Percentiles rank a stretch among this genome's conserved stretches.
These are phyloP conservation scores for Drosophila glabriapex DNA, from an alignment of 2,888 invertebrate genomes.

Conservation along the genomic window DNA sequence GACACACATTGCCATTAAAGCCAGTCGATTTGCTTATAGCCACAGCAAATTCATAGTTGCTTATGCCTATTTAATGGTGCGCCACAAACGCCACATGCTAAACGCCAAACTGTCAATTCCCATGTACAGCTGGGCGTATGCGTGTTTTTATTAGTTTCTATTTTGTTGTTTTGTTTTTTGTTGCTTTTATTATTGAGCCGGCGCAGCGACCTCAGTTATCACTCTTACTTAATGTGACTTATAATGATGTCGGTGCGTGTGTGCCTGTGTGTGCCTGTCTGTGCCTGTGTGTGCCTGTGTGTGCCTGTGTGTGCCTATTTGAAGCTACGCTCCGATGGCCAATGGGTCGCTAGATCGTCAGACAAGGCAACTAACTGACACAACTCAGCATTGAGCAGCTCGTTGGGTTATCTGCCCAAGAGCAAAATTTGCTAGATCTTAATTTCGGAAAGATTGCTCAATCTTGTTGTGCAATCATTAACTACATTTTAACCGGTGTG, in stretches of 20 bases:
- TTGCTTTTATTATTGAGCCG: slow-evolving; percentile 42
- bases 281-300: slow-evolving; percentile 2
- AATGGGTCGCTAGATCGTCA: slow-evolving; percentile 23
- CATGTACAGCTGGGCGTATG: slow-evolving; percentile 76
- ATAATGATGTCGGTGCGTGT: slow-evolving; percentile 61
- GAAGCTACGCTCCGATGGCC: slow-evolving; percentile 63
- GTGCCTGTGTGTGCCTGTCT: slow-evolving; percentile 2
- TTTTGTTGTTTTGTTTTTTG: slow-evolving; percentile 7
- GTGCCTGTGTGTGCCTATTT: slow-evolving; percentile 12
- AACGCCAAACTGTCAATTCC: slow-evolving; percentile 34
- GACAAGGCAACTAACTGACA: slow-evolving; percentile 34
- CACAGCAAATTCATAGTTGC: slow-evolving; percentile 49
- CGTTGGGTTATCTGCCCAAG: slow-evolving; percentile 29
- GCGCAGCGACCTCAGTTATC: slow-evolving; percentile 75
- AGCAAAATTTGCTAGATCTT: slow-evolving; percentile 4
- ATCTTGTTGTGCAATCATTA: slow-evolving; percentile 39
- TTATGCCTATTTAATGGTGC: slow-evolving; percentile 58
- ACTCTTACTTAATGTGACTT: slow-evolving; percentile 81
- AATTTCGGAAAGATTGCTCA: slow-evolving; percentile 18
- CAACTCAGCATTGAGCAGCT: slow-evolving; percentile 31
- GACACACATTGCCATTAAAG: slow-evolving; percentile 78
- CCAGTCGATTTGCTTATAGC: slow-evolving; percentile 43
- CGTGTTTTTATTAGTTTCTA: slow-evolving; percentile 45
- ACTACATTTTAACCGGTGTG: background rate
- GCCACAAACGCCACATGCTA: slow-evolving; percentile 28